Percentiles rank a stretch among this genome's conserved stretches.
phyloP scores from a whole-genome alignment of 2,888 invertebrate genomes.

The Limenitis camilla region DNA sequence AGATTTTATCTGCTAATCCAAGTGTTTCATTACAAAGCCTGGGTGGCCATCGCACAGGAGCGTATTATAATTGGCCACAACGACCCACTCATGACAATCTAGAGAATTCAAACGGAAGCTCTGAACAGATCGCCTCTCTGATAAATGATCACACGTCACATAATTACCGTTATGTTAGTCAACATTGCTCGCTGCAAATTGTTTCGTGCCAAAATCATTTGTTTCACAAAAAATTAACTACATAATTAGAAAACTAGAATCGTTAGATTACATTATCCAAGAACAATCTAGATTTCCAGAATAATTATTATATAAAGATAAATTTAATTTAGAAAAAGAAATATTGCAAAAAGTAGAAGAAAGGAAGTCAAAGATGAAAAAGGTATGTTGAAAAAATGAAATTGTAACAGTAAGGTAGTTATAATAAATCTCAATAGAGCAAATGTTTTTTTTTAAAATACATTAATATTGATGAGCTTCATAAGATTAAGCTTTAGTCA shows the following conservation, averaged over 20 bases:
- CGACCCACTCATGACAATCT: constrained; percentile 44
- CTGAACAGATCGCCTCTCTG: constrained; percentile 15
- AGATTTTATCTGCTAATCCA: constrained; percentile 44
- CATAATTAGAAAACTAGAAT: too few relatives aligned
- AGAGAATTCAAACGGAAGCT: constrained; percentile 40
- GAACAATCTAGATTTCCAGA: too few relatives aligned
- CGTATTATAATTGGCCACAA: constrained; percentile 43
- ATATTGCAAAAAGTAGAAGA: too few relatives aligned
- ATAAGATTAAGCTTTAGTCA: constrained; percentile 3
- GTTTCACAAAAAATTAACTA: too few relatives aligned
- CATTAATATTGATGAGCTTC: neutral
- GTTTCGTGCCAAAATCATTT: neutral
- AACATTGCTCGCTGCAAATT: constrained; percentile 2
- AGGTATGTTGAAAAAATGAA: too few relatives aligned
- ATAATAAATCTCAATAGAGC: too few relatives aligned
- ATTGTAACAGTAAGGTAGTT: too few relatives aligned
- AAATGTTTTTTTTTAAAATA: neutral
- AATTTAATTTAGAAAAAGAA: too few relatives aligned
- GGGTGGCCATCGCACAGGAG: constrained; percentile 51
- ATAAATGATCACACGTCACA: constrained; percentile 15
- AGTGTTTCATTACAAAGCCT: constrained; percentile 55
- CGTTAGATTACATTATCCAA: too few relatives aligned
- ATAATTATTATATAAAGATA: too few relatives aligned
- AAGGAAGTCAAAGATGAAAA: too few relatives aligned
- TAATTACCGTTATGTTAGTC: constrained; percentile 14